Base-by-base conservation (phyloP, 53 echinoderm and acorn worm genomes). In the Crossaster papposus region DNA sequence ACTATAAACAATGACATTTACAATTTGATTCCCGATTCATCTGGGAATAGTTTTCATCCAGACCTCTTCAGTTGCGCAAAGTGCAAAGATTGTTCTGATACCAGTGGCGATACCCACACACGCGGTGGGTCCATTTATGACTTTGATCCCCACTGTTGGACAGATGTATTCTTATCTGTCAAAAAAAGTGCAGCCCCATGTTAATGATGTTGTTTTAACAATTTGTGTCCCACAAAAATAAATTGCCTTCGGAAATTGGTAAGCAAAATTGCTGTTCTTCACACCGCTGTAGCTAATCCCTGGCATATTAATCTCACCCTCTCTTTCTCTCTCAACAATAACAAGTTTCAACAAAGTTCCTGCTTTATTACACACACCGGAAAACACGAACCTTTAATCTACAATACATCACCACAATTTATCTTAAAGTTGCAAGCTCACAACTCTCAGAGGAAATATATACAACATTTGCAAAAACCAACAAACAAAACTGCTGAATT, bases 1-100 rank as follows among this genome's bases (percentile, higher is more conserved):
- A 85, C 72, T 85, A 37, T 85, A 72, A 72, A 85, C 85, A 85
- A 85, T 72, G 24, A 53, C 34, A 32, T 38, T 31, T 83, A 65
- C 33, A 71, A 52, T 29, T 52, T 51, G 1, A 14, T 77, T n/a
- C 62, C 18, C 58, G 17, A 58, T 29, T 77, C 76, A 87, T 87
- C 76, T 87, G 87, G 37, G 30, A 87, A 63, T 36, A 44, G 55
- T 14, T 77, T 29, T 36, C 34, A 83, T 76, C 34, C 36, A 77
- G 58, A 86, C 58, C 76, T 23, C 87, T 77, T 77, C 34, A 87
- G n/a, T 31, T 17, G 87, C 75, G 62, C 87, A 87, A 87, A 87
- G 87, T 87, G 18, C 87, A 77, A 58, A 51, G 75, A 54, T 62
- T 76, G 14, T 30, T n/a, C 54, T 31, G 85, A 85, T 85, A 85